Conservation (phyloP, 2,113 vertebrate genomes). For the Trematomus loennbergii region DNA sequence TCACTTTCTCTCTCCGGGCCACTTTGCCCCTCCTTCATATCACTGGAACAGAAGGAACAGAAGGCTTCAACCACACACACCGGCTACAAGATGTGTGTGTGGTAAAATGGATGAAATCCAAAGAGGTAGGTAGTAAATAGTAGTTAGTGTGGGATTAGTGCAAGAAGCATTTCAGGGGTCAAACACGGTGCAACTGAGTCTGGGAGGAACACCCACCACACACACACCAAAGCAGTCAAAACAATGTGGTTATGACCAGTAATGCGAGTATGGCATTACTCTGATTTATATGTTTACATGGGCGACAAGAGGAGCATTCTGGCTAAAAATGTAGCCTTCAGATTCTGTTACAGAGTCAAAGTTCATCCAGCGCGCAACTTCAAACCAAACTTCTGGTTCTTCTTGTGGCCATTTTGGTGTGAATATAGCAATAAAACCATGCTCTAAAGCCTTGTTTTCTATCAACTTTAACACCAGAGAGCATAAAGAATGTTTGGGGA, state of each 20-base stretch:
- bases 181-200: neutral
- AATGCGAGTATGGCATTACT: constrained; percentile 5
- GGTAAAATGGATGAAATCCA: neutral
- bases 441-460: neutral
- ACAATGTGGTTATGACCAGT: neutral
- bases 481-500: neutral
- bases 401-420: neutral
- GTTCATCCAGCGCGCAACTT: neutral
- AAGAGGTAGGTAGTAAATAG: neutral
- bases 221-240: neutral
- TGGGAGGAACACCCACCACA: neutral
- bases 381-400: neutral
- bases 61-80: constrained; percentile 23
- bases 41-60: constrained; percentile 32
- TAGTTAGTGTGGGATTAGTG: neutral
- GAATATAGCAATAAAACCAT: neutral
- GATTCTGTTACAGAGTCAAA: neutral
- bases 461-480: neutral
- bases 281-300: constrained; percentile 8
- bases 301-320: neutral
- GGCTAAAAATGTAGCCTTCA: neutral
- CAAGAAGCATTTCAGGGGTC: neutral
- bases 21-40: constrained; percentile 42
- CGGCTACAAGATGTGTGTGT: constrained; percentile 10
- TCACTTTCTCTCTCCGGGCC: constrained; percentile 54